Evolutionary conservation across 2,888 invertebrate genomes (phyloP).

Genomic region (Peribatodes rhomboidaria): DNA sequence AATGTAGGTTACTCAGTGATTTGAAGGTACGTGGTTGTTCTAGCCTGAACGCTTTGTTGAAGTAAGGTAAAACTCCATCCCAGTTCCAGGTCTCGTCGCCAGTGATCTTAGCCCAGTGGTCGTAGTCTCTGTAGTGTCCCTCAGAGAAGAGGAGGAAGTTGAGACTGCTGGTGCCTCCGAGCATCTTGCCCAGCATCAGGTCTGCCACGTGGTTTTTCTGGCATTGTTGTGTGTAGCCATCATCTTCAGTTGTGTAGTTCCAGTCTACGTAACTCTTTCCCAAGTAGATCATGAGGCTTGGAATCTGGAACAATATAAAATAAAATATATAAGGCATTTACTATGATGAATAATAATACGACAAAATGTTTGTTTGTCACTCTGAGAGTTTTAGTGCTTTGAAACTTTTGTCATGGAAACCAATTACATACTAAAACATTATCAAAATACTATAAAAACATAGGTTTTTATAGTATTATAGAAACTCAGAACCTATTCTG

Average conservation of each 20-base stretch:
- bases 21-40: slow-evolving; percentile 39
- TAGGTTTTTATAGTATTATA: too few relatives aligned
- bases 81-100: slow-evolving; percentile 58
- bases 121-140: slow-evolving; percentile 54
- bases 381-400: too few relatives aligned
- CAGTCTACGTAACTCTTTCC: slow-evolving; percentile 45
- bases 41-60: slow-evolving; percentile 60
- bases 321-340: not conserved
- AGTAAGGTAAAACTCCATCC: slow-evolving; percentile 55
- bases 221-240: slow-evolving; percentile 32
- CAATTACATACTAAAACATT: too few relatives aligned
- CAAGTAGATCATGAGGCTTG: slow-evolving; percentile 46
- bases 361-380: too few relatives aligned
- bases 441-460: too few relatives aligned
- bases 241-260: slow-evolving; percentile 47
- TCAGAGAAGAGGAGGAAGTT: slow-evolving; percentile 44
- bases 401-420: too few relatives aligned
- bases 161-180: slow-evolving; percentile 49
- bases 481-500: too few relatives aligned
- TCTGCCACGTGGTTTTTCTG: slow-evolving; percentile 39
- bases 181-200: slow-evolving; percentile 46
- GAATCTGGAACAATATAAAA: slow-evolving; percentile 41
- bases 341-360: too few relatives aligned
- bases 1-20: slow-evolving; percentile 45
- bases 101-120: slow-evolving; percentile 53